Evolutionary conservation across 2,113 vertebrate genomes (phyloP).

Genomic region (Eptesicus fuscus): DNA sequence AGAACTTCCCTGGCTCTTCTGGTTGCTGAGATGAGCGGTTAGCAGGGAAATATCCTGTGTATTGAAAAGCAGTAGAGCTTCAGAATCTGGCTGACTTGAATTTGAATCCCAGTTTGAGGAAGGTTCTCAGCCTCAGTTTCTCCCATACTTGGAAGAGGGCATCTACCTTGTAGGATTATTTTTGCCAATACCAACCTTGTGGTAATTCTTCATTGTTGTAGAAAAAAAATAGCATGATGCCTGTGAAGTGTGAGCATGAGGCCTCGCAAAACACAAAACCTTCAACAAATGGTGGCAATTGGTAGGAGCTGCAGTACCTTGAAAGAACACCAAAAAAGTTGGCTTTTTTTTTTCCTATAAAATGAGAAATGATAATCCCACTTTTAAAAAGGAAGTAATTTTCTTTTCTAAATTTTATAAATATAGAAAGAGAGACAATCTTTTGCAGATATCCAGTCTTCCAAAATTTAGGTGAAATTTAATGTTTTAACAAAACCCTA

Average conservation of each 20-base stretch:
- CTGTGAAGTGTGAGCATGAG: neutral
- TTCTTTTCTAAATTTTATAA: slow-evolving; percentile 10
- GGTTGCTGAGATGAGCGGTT: neutral
- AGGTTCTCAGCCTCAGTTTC: neutral
- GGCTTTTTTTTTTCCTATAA: neutral
- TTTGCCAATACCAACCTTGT: neutral
- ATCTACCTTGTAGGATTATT: neutral
- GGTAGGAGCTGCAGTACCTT: neutral
- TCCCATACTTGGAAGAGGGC: neutral
- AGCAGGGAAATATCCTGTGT: neutral
- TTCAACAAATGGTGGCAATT: neutral
- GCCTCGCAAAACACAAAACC: neutral
- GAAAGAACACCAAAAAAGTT: neutral
- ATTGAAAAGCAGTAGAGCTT: neutral
- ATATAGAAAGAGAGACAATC: neutral
- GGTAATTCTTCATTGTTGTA: neutral
- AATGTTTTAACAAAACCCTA: neutral
- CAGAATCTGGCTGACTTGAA: neutral
- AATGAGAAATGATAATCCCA: neutral
- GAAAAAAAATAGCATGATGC: neutral
- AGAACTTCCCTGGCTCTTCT: neutral
- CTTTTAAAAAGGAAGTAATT: neutral
- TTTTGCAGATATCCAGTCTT: neutral
- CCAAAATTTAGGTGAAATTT: slow-evolving; percentile 15
- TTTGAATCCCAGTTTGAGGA: neutral